Base-by-base conservation (phyloP, 2,797 vertebrate species). In the Podarcis siculus region DNA sequence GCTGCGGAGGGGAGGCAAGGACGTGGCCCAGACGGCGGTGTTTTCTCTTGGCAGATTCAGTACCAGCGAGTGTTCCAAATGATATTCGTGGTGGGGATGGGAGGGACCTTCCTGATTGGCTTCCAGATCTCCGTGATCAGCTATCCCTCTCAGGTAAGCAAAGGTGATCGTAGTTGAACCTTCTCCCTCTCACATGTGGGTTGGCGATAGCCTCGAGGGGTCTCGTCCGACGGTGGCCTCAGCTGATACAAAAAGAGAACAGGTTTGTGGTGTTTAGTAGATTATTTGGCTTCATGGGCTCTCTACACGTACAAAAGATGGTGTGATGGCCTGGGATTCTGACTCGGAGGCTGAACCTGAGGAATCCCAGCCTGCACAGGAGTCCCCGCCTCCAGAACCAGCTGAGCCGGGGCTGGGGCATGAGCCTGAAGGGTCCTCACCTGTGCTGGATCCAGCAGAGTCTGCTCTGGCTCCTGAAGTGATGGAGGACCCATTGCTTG, bases 41-140 rank as follows among this genome's bases (percentile, higher is more conserved):
- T 32, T 25, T 67, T 64, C 73, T 83, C 83, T 35, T 69, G 89
- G 64, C 96, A 98, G 98, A 89, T 96, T 15, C 92, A 96, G 0
- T 97, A 91, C 79, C 96, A 95, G 39, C 91, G 96, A 83, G 89
- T 98, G 0, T 82, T 97, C 42, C 95, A 96, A 1, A 96, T 96
- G 83, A 93, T 97, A 86, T 86, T 97, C 82, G 92, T 97, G 39
- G 45, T 96, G 85, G 98, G 98, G 80, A 96, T 98, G 1, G 97
- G 98, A 39, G 97, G 98, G 13, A 97, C 96, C 0, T 98, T 98
- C 90, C 96, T 98, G 5, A 96, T 94, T 91, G 98, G 98, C 49
- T 98, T 97, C 89, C 81, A 95, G 1, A 27, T 98, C 37, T 97
- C 97, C 85, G 98, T 97, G 66, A 95, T 98, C 93, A 98, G 95